Conservation (phyloP, 2,797 vertebrate species). For the Gobio occitaniae region DNA sequence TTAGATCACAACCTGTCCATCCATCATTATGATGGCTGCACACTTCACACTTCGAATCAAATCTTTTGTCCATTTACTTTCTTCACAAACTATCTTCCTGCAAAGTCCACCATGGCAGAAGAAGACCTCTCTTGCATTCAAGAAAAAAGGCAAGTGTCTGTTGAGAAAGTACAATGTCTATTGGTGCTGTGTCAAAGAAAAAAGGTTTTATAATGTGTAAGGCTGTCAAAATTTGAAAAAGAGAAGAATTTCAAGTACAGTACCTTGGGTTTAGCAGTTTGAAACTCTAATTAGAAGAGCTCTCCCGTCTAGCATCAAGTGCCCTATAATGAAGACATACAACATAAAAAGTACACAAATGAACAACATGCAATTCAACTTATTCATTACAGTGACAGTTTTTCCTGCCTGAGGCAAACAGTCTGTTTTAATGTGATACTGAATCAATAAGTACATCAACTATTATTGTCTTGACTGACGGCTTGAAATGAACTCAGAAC, state of each 20-base stretch:
- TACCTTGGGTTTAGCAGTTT: conserved; percentile 36
- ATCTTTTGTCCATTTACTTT: conserved; percentile 1
- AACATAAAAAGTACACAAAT: background rate
- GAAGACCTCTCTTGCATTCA: conserved; percentile 27
- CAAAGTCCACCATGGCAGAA: conserved; percentile 29
- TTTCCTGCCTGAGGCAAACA: background rate
- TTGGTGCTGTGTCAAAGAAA: background rate
- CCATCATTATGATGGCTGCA: background rate
- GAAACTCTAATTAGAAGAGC: conserved; percentile 40
- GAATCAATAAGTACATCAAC: background rate
- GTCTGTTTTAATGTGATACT: background rate
- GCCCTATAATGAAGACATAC: conserved; percentile 25
- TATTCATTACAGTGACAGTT: background rate
- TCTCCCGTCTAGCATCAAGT: conserved; percentile 48
- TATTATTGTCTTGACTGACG: background rate
- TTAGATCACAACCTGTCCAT: conserved; percentile 14
- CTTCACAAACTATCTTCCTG: conserved; percentile 5
- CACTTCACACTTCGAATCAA: background rate
- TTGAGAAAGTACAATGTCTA: background rate
- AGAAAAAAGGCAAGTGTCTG: conserved; percentile 49
- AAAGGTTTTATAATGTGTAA: too few relatives aligned
- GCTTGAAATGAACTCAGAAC: background rate
- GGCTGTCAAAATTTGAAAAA: background rate
- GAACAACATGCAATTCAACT: background rate
- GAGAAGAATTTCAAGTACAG: background rate